These are phyloP conservation scores for Carettochelys insculpta DNA, from an alignment of 2,113 vertebrate genomes.

Conservation along the genomic window DNA sequence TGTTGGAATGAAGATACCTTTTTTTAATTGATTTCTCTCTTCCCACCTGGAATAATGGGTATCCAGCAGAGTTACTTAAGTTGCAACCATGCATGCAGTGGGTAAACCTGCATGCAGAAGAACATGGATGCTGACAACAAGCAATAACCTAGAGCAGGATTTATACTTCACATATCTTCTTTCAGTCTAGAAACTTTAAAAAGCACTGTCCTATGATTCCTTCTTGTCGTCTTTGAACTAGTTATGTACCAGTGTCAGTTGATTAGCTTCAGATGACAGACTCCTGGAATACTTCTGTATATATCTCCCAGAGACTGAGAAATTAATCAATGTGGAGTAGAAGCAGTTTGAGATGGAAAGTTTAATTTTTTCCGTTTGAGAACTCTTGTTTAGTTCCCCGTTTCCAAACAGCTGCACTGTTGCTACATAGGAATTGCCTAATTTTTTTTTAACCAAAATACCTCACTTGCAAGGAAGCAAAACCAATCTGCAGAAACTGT, in stretches of 20 bases:
- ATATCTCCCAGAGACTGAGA: neutral
- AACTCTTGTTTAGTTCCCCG: neutral
- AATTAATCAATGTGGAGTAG: neutral
- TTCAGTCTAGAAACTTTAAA: neutral
- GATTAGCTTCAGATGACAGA: neutral
- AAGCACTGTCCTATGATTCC: neutral
- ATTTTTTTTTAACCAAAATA: slow-evolving; percentile 6
- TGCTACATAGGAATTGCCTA: slow-evolving; percentile 12
- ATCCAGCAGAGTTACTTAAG: neutral
- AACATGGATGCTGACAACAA: no score
- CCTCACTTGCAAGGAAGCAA: neutral
- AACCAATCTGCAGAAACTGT: neutral
- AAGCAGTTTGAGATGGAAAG: neutral
- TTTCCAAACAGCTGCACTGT: slow-evolving; percentile 1
- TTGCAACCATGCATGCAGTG: neutral
- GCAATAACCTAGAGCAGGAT: neutral
- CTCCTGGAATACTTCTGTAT: neutral
- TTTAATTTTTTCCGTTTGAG: neutral
- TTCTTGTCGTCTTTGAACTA: neutral
- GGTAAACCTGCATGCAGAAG: neutral
- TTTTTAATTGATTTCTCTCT: neutral
- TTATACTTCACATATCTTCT: neutral
- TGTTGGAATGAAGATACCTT: neutral
- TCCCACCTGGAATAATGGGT: neutral
- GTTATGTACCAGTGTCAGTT: neutral